phyloP scores from a whole-genome alignment of 1,140 invertebrate genomes.

The Conus ventricosus region DNA sequence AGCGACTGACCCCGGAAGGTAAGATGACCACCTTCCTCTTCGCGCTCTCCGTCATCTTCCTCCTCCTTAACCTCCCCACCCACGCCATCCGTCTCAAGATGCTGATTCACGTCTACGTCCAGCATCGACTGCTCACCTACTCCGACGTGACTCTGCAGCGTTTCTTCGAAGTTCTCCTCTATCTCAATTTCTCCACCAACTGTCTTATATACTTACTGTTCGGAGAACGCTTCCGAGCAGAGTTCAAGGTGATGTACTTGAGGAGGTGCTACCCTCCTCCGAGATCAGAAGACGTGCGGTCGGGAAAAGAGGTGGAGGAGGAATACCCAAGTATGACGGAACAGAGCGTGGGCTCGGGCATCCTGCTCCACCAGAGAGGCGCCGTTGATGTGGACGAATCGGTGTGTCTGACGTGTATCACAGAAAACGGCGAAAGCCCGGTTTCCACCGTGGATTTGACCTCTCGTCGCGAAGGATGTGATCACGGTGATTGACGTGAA shows the following conservation, averaged over 20 bases:
- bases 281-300: not conserved
- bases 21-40: conserved; percentile 44
- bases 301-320: not conserved
- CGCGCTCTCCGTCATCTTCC: conserved; percentile 45
- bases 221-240: conserved; percentile 40
- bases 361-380: not conserved
- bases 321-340: not conserved
- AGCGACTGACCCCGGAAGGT: conserved; percentile 37
- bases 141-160: conserved; percentile 39
- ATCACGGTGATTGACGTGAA: not conserved
- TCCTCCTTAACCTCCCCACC: conserved; percentile 43
- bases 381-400: not conserved
- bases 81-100: conserved; percentile 47
- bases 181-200: conserved; percentile 45
- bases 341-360: not conserved
- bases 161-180: conserved; percentile 43
- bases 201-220: conserved; percentile 41
- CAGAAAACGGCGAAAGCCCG: not conserved
- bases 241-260: conserved; percentile 34
- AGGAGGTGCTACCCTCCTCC: not conserved
- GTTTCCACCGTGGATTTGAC: not conserved
- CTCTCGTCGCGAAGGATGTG: not conserved
- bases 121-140: not conserved
- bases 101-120: conserved; percentile 31
- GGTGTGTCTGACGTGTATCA: not conserved